phyloP scores from a whole-genome alignment of 2,797 vertebrate genomes.

The Morus bassanus region DNA sequence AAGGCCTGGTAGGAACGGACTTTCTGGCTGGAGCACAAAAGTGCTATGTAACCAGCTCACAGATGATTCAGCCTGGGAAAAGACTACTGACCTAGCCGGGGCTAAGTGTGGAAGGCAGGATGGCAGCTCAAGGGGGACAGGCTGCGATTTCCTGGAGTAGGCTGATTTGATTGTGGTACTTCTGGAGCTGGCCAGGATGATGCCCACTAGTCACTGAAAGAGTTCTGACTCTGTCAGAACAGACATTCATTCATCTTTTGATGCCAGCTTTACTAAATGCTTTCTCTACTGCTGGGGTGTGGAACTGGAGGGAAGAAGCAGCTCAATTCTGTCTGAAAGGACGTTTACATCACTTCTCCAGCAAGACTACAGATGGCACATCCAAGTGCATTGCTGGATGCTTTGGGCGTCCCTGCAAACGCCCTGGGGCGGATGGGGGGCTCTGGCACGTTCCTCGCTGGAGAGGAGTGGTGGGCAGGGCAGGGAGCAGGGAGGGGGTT shows the following conservation, averaged over 20 bases:
- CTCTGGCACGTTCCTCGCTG: background rate
- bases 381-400: background rate
- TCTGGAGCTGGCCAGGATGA: background rate
- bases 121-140: background rate
- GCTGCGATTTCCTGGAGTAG: background rate
- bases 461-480: slow-evolving; percentile 41
- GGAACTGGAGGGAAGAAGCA: background rate
- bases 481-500: slow-evolving; percentile 27
- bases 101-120: background rate
- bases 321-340: background rate
- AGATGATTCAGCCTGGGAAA: background rate
- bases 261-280: background rate
- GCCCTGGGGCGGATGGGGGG: background rate
- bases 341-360: background rate
- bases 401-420: background rate
- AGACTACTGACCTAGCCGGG: background rate
- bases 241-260: background rate
- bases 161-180: background rate
- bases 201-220: background rate
- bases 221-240: background rate
- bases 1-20: background rate
- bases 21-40: background rate
- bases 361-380: background rate
- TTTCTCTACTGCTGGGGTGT: background rate
- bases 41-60: background rate